Evolutionary conservation across 2,888 invertebrate genomes (phyloP).

Genomic region (Euphydryas editha): DNA sequence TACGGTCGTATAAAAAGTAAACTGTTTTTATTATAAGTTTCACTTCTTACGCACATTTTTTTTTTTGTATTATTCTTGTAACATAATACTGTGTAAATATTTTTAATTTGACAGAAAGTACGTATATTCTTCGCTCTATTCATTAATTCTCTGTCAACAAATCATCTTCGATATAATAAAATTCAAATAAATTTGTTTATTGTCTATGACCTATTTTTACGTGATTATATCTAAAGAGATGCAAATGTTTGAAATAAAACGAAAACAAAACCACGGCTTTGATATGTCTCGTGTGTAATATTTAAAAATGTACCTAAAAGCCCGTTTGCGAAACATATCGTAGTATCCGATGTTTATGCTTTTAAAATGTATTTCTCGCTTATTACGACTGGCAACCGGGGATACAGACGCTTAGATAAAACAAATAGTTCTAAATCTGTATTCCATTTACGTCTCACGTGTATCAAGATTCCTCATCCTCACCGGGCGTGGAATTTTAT

Average conservation of each 20-base stretch:
- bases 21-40: too few species aligned
- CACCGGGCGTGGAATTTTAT: conserved; percentile 46
- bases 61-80: too few species aligned
- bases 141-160: background rate
- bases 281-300: conserved; percentile 32
- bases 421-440: conserved; percentile 56
- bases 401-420: conserved; percentile 20
- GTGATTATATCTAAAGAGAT: conserved; percentile 32
- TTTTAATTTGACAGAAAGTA: too few species aligned
- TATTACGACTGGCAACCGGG: background rate
- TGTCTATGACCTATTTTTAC: conserved; percentile 31
- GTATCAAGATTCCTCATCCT: conserved; percentile 40
- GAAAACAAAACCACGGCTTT: conserved; percentile 34
- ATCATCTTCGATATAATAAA: background rate
- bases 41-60: too few species aligned
- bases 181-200: background rate
- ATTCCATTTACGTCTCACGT: conserved; percentile 54
- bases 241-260: conserved; percentile 31
- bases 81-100: too few species aligned
- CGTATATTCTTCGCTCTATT: background rate
- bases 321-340: conserved; percentile 21
- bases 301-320: conserved; percentile 30
- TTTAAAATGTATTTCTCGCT: conserved; percentile 21
- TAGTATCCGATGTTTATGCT: conserved; percentile 19
- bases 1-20: too few species aligned